Evolutionary conservation across 2,888 invertebrate species (phyloP).

Genomic region (Rutpela maculata): DNA sequence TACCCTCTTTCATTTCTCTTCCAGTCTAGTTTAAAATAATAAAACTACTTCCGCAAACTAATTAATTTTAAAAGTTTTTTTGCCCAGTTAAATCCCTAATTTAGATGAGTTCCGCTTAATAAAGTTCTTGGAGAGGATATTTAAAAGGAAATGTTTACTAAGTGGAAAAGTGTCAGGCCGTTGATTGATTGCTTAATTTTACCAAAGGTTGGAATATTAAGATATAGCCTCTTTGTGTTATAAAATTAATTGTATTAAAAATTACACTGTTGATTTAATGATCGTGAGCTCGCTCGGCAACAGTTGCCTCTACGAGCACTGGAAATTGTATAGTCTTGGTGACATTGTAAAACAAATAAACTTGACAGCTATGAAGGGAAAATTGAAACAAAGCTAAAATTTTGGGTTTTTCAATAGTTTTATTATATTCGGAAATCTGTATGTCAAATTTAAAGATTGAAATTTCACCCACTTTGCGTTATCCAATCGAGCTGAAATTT

Average conservation of each 20-base stretch:
- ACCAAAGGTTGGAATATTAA: slow-evolving; percentile 28
- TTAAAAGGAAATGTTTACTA: slow-evolving; percentile 35
- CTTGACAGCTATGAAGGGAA: no score
- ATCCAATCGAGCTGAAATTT: no score
- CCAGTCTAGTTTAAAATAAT: neutral
- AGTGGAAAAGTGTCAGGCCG: slow-evolving; percentile 32
- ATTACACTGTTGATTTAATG: slow-evolving; percentile 17
- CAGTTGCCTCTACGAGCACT: neutral
- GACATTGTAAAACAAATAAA: no score
- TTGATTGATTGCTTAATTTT: slow-evolving; percentile 36
- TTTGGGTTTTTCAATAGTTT: no score
- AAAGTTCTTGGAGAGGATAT: slow-evolving; percentile 21
- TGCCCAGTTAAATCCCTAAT: slow-evolving; percentile 1
- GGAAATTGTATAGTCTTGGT: neutral
- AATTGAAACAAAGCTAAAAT: no score
- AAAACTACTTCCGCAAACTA: slow-evolving; percentile 3
- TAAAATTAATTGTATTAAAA: slow-evolving; percentile 31
- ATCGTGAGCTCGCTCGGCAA: neutral
- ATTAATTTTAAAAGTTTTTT: slow-evolving; percentile 15
- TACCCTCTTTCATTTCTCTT: no score
- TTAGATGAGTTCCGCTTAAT: slow-evolving; percentile 19
- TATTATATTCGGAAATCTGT: no score
- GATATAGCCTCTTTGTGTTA: slow-evolving; percentile 21
- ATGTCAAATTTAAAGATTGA: no score
- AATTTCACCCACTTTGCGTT: no score